Percentiles rank a stretch among this genome's conserved stretches.
Evolutionary conservation across 92 coral and sea anemone species (phyloP).

Genomic region (Plumapathes pennacea): DNA sequence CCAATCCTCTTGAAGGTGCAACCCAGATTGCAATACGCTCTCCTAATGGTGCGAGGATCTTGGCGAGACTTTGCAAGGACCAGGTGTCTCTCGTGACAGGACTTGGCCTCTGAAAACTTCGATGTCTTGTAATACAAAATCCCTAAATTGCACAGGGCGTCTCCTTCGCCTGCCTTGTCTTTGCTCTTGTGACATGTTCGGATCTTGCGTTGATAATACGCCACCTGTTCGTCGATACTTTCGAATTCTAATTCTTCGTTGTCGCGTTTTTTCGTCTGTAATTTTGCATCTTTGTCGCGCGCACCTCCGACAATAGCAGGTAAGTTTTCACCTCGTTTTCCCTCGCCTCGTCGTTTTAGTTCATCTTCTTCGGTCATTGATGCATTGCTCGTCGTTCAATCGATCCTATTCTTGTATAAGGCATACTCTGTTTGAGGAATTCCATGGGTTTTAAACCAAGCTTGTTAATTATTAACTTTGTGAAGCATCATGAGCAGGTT

Average conservation of each 20-base stretch:
- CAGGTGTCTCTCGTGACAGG: conserved; percentile 88
- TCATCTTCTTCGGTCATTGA: conserved; percentile 9
- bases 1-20: conserved; percentile 83
- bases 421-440: too few species aligned
- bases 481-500: too few species aligned
- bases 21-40: conserved; percentile 94
- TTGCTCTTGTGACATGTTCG: conserved; percentile 76
- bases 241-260: conserved; percentile 17
- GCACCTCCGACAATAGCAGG: conserved; percentile 18
- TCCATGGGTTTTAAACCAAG: too few species aligned
- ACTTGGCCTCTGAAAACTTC: conserved; percentile 69
- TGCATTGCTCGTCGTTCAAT: too few species aligned
- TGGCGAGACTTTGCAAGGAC: conserved; percentile 55
- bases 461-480: too few species aligned
- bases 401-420: too few species aligned
- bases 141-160: conserved; percentile 84
- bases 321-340: too few species aligned
- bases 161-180: conserved; percentile 76
- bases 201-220: conserved; percentile 65
- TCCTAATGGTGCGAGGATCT: conserved; percentile 65
- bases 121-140: conserved; percentile 88
- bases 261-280: background rate
- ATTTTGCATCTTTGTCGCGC: background rate
- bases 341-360: background rate
- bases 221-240: conserved; percentile 73